phyloP scores from a whole-genome alignment of 1,140 invertebrate genomes.

The Drosophila oshimai region DNA sequence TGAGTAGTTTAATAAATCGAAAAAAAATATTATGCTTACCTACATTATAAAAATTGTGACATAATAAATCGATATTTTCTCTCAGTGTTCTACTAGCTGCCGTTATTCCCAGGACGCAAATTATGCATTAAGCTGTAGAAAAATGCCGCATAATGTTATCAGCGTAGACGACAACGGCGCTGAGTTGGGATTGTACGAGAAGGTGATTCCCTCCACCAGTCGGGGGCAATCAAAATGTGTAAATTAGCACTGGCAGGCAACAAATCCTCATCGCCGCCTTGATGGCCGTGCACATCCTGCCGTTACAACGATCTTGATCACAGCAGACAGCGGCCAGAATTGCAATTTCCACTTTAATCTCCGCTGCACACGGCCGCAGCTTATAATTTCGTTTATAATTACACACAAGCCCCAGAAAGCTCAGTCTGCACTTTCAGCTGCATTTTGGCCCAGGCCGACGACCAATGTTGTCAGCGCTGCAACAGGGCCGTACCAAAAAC shows the following conservation, averaged over 20 bases:
- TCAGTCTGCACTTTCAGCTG: conserved; percentile 34
- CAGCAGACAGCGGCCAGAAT: conserved; percentile 37
- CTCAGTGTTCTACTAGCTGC: conserved; percentile 1
- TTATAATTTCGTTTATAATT: conserved; percentile 81
- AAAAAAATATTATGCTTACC: too few species aligned
- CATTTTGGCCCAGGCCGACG: neutral
- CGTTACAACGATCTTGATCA: conserved; percentile 29
- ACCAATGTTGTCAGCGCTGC: conserved; percentile 29
- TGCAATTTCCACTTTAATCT: conserved; percentile 78
- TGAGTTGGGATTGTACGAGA: conserved; percentile 6
- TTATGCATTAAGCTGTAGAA: conserved; percentile 80
- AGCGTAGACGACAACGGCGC: conserved; percentile 19
- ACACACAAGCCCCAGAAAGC: conserved; percentile 52
- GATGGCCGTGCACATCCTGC: conserved; percentile 20
- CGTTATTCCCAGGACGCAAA: conserved; percentile 76
- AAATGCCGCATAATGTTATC: conserved; percentile 78
- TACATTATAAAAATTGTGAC: too few species aligned
- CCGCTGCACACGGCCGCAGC: conserved; percentile 59
- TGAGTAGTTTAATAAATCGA: too few species aligned
- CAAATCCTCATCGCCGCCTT: conserved; percentile 53
- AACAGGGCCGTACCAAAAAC: conserved; percentile 43
- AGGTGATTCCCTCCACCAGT: conserved; percentile 35
- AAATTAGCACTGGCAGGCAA: conserved; percentile 70
- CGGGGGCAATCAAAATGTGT: conserved; percentile 75
- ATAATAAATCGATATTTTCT: too few species aligned